Evolutionary conservation across 2,113 vertebrate species (phyloP), one percentile per base, ranked within the genome.

Genomic region (Rallus limicola): DNA sequence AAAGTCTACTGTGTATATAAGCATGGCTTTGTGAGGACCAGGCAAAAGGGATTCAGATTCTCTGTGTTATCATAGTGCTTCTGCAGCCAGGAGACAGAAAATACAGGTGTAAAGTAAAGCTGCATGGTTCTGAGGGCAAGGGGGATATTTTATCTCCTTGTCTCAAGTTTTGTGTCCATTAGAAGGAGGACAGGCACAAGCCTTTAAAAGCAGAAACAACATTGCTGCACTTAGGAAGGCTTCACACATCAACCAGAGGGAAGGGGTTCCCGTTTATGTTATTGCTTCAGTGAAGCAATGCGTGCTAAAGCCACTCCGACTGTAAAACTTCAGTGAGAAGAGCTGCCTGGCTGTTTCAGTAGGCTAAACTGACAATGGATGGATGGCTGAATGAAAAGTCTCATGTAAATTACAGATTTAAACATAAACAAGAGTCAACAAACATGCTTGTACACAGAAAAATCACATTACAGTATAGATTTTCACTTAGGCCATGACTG

Each of bases 381-480:
- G 48, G 26, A 65, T 13, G n/a, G 48, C 72, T 52, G 46, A 67
- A 70, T 58, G 29, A 60, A 72, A 52, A 38, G 10, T 44, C 40
- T 53, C 24, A 46, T 25, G 28, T 11, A 48, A 72, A 8, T 60
- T 89, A 72, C 1, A 6, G 9, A 11, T 82, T 90, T 69, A 77
- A 88, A 67, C 28, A 77, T 15, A 69, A 76, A 55, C 19, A 67
- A 64, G 40, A 90, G 26, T 29, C 34, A 88, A 76, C 6, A 83
- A 86, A 40, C n/a, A 76, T 38, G 40, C 3, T 65, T 69, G 4
- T 36, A 38, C 53, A 40, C 36, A 59, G 44, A 86, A 88, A 90
- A 76, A 58, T 24, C 53, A 53, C 2, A 0, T 64, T 64, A 16
- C 3, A 1, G 58, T 28, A 80, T 1, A 63, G 25, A 74, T 50